Conservation (phyloP, 2,797 vertebrate genomes). For the Sciaenops ocellatus region DNA sequence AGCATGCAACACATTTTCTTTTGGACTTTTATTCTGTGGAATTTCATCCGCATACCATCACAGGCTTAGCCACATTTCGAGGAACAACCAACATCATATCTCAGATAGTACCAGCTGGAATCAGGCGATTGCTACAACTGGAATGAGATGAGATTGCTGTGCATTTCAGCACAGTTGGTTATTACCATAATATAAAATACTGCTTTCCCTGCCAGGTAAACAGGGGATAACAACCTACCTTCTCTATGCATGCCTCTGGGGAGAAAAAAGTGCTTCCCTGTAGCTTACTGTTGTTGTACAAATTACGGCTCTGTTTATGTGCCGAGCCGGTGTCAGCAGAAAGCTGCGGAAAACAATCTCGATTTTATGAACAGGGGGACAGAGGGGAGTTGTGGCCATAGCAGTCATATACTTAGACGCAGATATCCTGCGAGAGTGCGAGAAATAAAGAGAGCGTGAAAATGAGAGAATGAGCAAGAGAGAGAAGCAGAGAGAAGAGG, state of each 20-base stretch:
- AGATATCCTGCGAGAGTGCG: conserved; percentile 55
- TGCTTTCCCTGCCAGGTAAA: conserved; percentile 80
- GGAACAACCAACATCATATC: conserved; percentile 57
- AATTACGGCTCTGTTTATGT: conserved; percentile 85
- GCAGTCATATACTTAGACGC: conserved; percentile 55
- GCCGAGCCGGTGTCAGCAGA: conserved; percentile 78
- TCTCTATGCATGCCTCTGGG: conserved; percentile 67
- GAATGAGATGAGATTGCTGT: conserved; percentile 67
- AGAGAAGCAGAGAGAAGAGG: conserved; percentile 21
- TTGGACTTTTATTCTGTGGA: conserved; percentile 20
- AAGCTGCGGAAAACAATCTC: conserved; percentile 79
- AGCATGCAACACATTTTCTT: conserved; percentile 21
- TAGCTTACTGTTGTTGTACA: conserved; percentile 84
- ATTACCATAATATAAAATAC: conserved; percentile 80
- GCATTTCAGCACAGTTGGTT: conserved; percentile 72
- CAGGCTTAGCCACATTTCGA: conserved; percentile 37
- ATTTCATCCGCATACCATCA: conserved; percentile 36
- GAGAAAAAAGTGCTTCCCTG: conserved; percentile 69
- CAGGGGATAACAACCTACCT: conserved; percentile 80
- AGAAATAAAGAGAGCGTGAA: conserved; percentile 30
- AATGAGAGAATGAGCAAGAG: conserved; percentile 38
- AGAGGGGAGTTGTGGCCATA: conserved; percentile 63
- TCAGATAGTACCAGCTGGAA: conserved; percentile 48
- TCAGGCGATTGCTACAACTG: conserved; percentile 43
- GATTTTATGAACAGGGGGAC: conserved; percentile 79